Percentiles rank a stretch among this genome's conserved stretches.
These are phyloP conservation scores for Acronicta alni DNA, from an alignment of 2,888 invertebrate genomes.

Conservation along the genomic window DNA sequence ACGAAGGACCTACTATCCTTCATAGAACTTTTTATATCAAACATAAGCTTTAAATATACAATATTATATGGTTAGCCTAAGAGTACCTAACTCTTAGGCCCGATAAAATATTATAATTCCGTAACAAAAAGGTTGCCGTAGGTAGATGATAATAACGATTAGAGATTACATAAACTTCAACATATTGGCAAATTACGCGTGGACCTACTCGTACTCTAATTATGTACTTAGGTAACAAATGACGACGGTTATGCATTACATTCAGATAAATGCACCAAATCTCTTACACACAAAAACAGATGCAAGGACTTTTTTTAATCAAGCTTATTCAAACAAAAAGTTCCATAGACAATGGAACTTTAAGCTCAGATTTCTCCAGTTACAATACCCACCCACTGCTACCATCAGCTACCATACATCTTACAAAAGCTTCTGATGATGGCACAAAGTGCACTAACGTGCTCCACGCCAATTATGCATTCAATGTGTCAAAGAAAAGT, in stretches of 20 bases:
- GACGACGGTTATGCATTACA: constrained; percentile 14
- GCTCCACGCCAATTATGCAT: constrained; percentile 64
- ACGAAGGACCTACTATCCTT: too few relatives aligned
- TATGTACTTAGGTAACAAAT: too few relatives aligned
- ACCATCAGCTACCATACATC: constrained; percentile 52
- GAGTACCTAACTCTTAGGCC: too few relatives aligned
- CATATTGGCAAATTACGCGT: neutral
- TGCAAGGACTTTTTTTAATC: constrained; percentile 33
- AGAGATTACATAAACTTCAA: too few relatives aligned
- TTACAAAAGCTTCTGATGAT: constrained; percentile 48
- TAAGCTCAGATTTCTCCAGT: constrained; percentile 39
- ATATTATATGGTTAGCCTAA: too few relatives aligned
- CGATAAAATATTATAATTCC: too few relatives aligned
- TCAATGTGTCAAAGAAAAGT: constrained; percentile 58
- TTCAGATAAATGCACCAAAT: constrained; percentile 10
- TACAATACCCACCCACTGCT: constrained; percentile 48
- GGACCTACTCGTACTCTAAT: neutral
- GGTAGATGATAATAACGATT: too few relatives aligned
- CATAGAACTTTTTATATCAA: too few relatives aligned
- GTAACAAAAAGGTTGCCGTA: too few relatives aligned
- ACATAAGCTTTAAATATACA: too few relatives aligned
- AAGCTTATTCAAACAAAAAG: constrained; percentile 17
- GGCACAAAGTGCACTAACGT: constrained; percentile 51
- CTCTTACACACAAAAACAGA: neutral
- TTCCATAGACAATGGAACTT: constrained; percentile 22